Conservation (phyloP, 2,113 vertebrate genomes). For the Oncorhynchus keta region DNA sequence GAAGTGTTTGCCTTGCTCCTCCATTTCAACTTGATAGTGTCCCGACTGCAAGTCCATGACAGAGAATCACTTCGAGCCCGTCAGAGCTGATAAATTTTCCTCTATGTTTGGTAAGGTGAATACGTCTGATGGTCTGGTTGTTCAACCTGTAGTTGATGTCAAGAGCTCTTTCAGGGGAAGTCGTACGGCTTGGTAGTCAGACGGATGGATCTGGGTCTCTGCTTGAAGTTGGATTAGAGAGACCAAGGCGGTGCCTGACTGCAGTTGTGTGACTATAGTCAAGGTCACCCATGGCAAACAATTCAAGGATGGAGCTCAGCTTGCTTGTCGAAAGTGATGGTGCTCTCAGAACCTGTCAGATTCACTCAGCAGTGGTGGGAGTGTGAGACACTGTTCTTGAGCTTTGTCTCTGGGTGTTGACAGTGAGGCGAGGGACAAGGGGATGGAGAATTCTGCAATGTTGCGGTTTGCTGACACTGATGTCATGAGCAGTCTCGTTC, state of each 20-base stretch:
- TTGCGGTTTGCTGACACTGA: neutral
- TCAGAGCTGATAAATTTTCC: neutral
- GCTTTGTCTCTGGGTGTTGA: neutral
- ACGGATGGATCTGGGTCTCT: slow-evolving; percentile 12
- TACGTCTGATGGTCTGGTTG: neutral
- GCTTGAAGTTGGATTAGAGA: slow-evolving; percentile 23
- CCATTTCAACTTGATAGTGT: neutral
- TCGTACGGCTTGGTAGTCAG: neutral
- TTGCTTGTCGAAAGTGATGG: slow-evolving; percentile 1
- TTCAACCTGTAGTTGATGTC: slow-evolving; percentile 7
- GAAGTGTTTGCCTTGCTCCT: neutral
- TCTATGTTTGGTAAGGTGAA: neutral
- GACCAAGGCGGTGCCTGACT: neutral
- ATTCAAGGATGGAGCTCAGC: neutral
- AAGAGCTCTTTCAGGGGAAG: slow-evolving; percentile 7
- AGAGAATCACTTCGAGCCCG: neutral
- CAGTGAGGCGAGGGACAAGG: neutral
- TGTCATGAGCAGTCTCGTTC: slow-evolving; percentile 11
- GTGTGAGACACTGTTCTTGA: neutral
- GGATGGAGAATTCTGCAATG: slow-evolving; percentile 10
- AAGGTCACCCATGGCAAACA: slow-evolving; percentile 8
- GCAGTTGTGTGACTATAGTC: slow-evolving; percentile 19
- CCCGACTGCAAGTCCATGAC: neutral
- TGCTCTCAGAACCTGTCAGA: neutral
- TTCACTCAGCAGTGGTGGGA: neutral